Base-by-base conservation (phyloP, 2,888 invertebrate species). In the Resseliella maxima region DNA sequence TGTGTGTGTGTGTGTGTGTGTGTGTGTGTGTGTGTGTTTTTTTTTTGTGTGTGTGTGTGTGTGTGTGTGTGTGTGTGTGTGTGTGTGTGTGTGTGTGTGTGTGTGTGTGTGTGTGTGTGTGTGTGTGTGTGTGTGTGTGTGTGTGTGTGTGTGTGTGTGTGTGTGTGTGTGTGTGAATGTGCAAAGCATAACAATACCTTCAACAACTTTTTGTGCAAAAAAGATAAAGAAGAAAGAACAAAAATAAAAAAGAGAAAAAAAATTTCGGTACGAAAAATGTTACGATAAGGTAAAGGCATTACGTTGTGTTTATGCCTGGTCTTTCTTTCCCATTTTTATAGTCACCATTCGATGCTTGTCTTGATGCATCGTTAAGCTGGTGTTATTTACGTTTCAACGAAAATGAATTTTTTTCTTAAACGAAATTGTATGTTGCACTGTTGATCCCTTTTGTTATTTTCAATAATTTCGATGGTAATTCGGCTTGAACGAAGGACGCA, bases 351-450 rank as follows among this genome's bases (percentile, higher is more conserved):
- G 72, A 72, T 72, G 27, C 27, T n/a, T 59, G 59, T 59, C 31
- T 72, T 15, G 72, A 72, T 72, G 72, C 27, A 72, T 72, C 72
- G 72, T 72, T 72, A 72, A 72, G n/a, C 72, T 35, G 72, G 72
- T 72, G 83, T 83, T 83, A 83, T 83, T 38, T 83, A 83, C 83
- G 83, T 38, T 83, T 83, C 38, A n/a, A n/a, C 83, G 83, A 31
- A 83, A 83, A 83, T 83, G 83, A 83, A 83, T 83, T 83, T 83
- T 83, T 83, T 38, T n/a, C n/a, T n/a, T n/a, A n/a, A n/a, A 83
- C 38, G 35, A 83, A 83, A n/a, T 83, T 64, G 31, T 5, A 21
- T 81, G 6, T 27, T 38, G 83, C 38, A 83, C 27, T 64, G 38
- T 83, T 83, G 83, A 83, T 83, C 38, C 83, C 24, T 24, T 24